Conservation (phyloP, 2,113 vertebrate species). For the Pseudopipra pipra region DNA sequence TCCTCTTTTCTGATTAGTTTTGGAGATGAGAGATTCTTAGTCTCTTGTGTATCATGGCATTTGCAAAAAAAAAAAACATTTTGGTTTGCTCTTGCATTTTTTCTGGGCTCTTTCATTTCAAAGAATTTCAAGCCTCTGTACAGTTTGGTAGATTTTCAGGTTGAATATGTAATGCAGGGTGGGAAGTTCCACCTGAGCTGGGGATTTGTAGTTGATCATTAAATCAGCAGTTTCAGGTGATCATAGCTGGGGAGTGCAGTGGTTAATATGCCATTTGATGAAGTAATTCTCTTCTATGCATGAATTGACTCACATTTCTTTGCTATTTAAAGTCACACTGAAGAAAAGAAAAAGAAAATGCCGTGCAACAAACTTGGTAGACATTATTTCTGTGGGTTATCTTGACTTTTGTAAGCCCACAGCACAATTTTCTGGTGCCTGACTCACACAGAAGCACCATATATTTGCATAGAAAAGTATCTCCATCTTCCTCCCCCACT, state of each 20-base stretch:
- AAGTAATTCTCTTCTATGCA: not conserved
- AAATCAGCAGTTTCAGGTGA: not conserved
- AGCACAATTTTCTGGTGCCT: not conserved
- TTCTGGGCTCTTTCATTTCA: not conserved
- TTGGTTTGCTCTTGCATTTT: not conserved
- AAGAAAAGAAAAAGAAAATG: not conserved
- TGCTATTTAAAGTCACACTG: conserved; percentile 13
- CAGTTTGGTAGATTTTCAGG: not conserved
- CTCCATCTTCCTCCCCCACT: not conserved
- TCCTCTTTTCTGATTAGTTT: not conserved
- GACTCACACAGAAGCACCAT: not conserved
- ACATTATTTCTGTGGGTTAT: not conserved
- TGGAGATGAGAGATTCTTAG: not conserved
- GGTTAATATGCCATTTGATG: conserved; percentile 1
- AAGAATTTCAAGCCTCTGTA: not conserved
- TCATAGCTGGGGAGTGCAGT: not conserved
- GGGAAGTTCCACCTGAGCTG: not conserved
- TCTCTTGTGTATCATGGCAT: not conserved
- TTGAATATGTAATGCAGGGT: not conserved
- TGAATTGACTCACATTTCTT: conserved; percentile 23
- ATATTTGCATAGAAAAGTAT: not conserved
- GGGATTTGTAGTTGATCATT: not conserved
- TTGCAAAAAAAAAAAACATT: not conserved
- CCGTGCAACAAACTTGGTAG: rapidly evolving
- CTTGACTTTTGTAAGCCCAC: not conserved